Conservation (phyloP, 2,888 invertebrate genomes). For the Stenodera caucasica region DNA sequence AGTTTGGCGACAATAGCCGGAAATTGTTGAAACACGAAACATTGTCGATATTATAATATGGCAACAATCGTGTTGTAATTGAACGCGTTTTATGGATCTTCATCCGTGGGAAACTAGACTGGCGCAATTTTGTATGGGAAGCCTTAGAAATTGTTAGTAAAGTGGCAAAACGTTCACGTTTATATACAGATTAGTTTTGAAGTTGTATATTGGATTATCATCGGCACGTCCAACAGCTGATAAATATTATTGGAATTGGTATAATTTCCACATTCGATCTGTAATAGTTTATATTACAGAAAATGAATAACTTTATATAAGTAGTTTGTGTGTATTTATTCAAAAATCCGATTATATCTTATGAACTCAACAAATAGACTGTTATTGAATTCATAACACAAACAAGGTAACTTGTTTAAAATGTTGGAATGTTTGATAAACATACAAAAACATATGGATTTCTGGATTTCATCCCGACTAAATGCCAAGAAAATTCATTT, state of each 20-base stretch:
- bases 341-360: constrained; percentile 51
- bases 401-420: constrained; percentile 49
- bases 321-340: constrained; percentile 48
- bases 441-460: constrained; percentile 53
- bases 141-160: constrained; percentile 1
- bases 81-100: constrained; percentile 6
- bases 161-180: not conserved
- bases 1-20: constrained; percentile 46
- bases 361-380: constrained; percentile 53
- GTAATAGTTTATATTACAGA: constrained; percentile 30
- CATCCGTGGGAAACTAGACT: constrained; percentile 5
- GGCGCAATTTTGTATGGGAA: not conserved
- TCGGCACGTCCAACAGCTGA: not conserved
- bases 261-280: constrained; percentile 25
- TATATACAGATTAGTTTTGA: no score
- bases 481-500: constrained; percentile 23
- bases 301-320: constrained; percentile 35
- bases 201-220: not conserved
- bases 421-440: constrained; percentile 54
- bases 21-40: constrained; percentile 39
- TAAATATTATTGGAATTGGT: constrained; percentile 29
- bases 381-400: constrained; percentile 50
- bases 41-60: constrained; percentile 23
- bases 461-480: constrained; percentile 51
- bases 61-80: constrained; percentile 1